Evolutionary conservation across 2,888 invertebrate species (phyloP).

Genomic region (Sinopyrophorus schimmeli): DNA sequence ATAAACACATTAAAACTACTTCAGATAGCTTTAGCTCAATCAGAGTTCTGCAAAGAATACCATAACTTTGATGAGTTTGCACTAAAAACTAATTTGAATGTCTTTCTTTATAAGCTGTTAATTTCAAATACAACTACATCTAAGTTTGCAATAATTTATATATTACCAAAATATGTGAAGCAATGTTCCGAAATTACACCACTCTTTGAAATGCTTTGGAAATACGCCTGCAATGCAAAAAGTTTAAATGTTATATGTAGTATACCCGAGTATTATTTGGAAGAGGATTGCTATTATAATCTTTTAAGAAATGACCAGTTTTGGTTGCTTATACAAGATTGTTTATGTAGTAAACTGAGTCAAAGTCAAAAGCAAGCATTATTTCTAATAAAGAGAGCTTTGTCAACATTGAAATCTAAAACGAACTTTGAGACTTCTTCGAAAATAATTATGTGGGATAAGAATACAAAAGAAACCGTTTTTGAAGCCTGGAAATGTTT

Average conservation of each 20-base stretch:
- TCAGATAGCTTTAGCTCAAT: constrained; percentile 1
- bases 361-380: constrained; percentile 24
- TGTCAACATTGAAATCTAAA: constrained; percentile 4
- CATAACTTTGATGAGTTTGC: constrained; percentile 7
- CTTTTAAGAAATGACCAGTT: constrained; percentile 5
- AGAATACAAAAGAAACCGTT: constrained; percentile 4
- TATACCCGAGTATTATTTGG: constrained; percentile 9
- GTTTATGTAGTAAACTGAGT: constrained; percentile 7
- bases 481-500: constrained; percentile 58
- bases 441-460: constrained; percentile 10
- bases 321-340: constrained; percentile 22
- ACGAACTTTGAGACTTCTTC: constrained; percentile 1
- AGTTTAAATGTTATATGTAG: constrained; percentile 14
- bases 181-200: not conserved
- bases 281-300: not conserved
- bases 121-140: not conserved
- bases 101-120: constrained; percentile 9
- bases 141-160: constrained; percentile 14
- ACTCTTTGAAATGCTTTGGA: constrained; percentile 9
- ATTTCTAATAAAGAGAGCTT: constrained; percentile 23
- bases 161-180: constrained; percentile 17
- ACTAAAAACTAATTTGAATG: not conserved
- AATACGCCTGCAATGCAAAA: not conserved
- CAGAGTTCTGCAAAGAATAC: too few relatives aligned
- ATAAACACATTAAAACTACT: constrained; percentile 11